Base-by-base conservation (phyloP, 2,888 invertebrate species). In the Papilio gigon region DNA sequence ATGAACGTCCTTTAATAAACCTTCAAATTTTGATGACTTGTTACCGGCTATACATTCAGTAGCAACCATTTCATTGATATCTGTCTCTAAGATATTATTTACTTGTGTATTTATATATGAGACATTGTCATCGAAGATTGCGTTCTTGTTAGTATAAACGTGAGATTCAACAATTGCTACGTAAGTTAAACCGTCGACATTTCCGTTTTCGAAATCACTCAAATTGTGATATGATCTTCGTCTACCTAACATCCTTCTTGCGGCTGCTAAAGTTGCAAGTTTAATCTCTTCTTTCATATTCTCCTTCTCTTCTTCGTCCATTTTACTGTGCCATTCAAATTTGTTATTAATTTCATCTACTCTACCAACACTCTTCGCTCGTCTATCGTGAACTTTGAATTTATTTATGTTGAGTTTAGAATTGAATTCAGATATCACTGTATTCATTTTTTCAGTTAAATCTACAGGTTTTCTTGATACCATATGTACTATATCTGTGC, bases 161-260 rank as follows among this genome's bases (percentile, higher is more conserved):
- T 92, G 92, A 4, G 92, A 80, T 73, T 92, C 89, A n/a, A 91
- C 90, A 40, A 87, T 83, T 2, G 90, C 91, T 50, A 89, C 72
- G 56, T 91, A 92, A 62, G 80, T 89, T 69, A 75, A 37, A n/a
- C 66, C 22, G 9, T 64, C 64, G 9, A 50, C 22, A 6, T 37
- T 50, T 11, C 53, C 47, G 22, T 9, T 42, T 47, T 63, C 53
- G 0, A 33, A 14, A 3, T 59, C 37, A 5, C n/a, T 9, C 3
- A 17, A 8, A 47, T 60, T 22, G 14, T 60, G 17, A 25, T 30
- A 27, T 27, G 47, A 50, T 22, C 42, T 20, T 9, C 60, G 50
- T 30, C 37, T 59, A n/a, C 60, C 64, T 12, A 44, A 30, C 4
- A 68, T 22, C 65, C 60, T 59, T 60, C 50, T 60, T 8, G 68